Base-by-base conservation (phyloP, 2,797 vertebrate genomes). In the Sebastiscus albofasciatus region DNA sequence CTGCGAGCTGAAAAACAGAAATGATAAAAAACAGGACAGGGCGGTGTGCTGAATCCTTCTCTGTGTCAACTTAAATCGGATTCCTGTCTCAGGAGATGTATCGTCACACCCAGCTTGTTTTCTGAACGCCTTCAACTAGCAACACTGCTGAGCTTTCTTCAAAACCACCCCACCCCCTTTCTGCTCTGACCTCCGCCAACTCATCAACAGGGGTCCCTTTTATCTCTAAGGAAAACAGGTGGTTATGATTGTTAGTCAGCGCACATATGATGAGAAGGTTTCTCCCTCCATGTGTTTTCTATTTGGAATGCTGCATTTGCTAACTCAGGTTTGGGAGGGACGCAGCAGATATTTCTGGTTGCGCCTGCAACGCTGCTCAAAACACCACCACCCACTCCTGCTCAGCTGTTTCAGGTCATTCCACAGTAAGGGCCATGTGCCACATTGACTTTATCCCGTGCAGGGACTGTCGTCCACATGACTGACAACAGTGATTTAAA, bases 351-450 rank as follows among this genome's bases (percentile, higher is more conserved):
- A 95, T 95, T 95, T 96, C 92, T 92, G 92, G 92, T 92, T 89
- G 87, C 80, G 91, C 83, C 82, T 87, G 78, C 67, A 66, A 79
- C 33, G 58, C 88, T 74, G 82, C 85, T 91, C 81, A 87, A 90
- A 93, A 91, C 93, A 92, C 91, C 90, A 86, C 90, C 90, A 87
- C 94, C 93, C 94, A 91, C 90, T 89, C 87, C 84, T 85, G 75
- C 91, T 95, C 96, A 96, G 95, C 95, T 96, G 96, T 95, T 96
- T 94, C 72, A 54, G 87, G 84, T 90, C 90, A 93, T 95, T 95
- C 94, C 93, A 91, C 87, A 89, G 93, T 33, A 62, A 75, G 84
- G 78, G 81, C 86, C 91, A 89, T 92, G 93, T 92, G 90, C 89
- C 49, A 3, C 87, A 89, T 75, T 67, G 70, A 92, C 92, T 94